A percentile compares a stretch with the other conserved stretches of the same genome.
Conservation (phyloP, 1,140 invertebrate genomes). For the Drosophila funebris region DNA sequence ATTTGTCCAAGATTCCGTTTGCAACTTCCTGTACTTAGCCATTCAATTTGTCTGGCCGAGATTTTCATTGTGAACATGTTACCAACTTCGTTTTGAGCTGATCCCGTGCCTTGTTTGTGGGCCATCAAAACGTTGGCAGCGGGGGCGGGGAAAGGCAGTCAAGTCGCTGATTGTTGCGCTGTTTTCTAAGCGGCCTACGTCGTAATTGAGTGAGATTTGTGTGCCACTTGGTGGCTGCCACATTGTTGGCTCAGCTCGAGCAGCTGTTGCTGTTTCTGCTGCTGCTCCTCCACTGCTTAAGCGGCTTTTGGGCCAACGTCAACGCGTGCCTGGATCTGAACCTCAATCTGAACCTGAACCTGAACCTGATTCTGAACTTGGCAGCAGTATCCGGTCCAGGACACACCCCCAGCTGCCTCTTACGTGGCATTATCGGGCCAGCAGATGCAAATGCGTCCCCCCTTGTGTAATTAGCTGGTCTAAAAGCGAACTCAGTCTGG, state of each 20-base stretch:
- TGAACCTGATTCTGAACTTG: not conserved
- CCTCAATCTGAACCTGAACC: no score
- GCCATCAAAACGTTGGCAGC: not conserved
- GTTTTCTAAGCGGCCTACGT: conserved; percentile 26
- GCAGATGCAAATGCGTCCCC: conserved; percentile 64
- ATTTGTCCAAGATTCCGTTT: conserved; percentile 47
- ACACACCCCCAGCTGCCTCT: conserved; percentile 1
- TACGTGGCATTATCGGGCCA: conserved; percentile 37
- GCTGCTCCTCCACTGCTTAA: conserved; percentile 29
- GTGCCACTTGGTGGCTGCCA: conserved; percentile 43
- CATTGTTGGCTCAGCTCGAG: conserved; percentile 13
- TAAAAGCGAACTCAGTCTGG: not conserved
- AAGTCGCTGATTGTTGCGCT: conserved; percentile 26
- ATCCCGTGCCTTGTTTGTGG: not conserved
- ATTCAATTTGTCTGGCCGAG: conserved; percentile 36
- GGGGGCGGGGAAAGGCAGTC: conserved; percentile 18
- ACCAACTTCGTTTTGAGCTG: conserved; percentile 7
- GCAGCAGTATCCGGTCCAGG: not conserved
- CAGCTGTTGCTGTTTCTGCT: conserved; percentile 17
- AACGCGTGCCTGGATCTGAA: conserved; percentile 18
- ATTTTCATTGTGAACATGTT: conserved; percentile 20
- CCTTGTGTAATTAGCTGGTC: conserved; percentile 57
- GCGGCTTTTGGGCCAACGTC: conserved; percentile 26
- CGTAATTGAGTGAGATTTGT: conserved; percentile 37
- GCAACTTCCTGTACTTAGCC: conserved; percentile 57